phyloP scores from a whole-genome alignment of 2,888 invertebrate species.

The Tromatobia lineatoria region DNA sequence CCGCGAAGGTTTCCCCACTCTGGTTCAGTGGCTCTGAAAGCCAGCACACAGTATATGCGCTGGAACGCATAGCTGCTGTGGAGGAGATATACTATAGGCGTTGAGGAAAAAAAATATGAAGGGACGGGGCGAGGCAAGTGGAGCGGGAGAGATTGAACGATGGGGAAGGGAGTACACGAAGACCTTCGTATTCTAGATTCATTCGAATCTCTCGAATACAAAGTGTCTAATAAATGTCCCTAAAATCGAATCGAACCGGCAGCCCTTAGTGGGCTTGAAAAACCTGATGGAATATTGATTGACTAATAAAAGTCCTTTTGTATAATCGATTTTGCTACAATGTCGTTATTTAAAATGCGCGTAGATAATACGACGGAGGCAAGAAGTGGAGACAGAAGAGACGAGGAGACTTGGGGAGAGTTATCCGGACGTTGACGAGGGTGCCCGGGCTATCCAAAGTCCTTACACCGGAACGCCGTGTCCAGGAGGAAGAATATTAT shows the following conservation, averaged over 20 bases:
- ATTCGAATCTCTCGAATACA: slow-evolving; percentile 60
- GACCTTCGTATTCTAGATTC: slow-evolving; percentile 52
- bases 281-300: slow-evolving; percentile 58
- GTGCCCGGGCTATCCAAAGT: slow-evolving; percentile 32
- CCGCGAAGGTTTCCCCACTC: slow-evolving; percentile 72
- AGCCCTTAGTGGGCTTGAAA: slow-evolving; percentile 20
- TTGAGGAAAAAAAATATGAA: slow-evolving; percentile 52
- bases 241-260: slow-evolving; percentile 48
- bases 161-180: slow-evolving; percentile 48
- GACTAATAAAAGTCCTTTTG: slow-evolving; percentile 54
- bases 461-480: slow-evolving; percentile 21
- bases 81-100: slow-evolving; percentile 25
- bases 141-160: slow-evolving; percentile 38
- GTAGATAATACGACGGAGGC: slow-evolving; percentile 13
- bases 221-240: slow-evolving; percentile 57
- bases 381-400: neutral
- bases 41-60: slow-evolving; percentile 56
- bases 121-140: slow-evolving; percentile 55
- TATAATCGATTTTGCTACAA: slow-evolving; percentile 44
- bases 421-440: slow-evolving; percentile 60
- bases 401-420: slow-evolving; percentile 3
- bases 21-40: slow-evolving; percentile 62
- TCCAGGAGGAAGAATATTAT: slow-evolving; percentile 52
- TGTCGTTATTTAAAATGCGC: slow-evolving; percentile 1
- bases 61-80: slow-evolving; percentile 17